Evolutionary conservation across 2,113 vertebrate genomes (phyloP).

Genomic region (Gobius niger): DNA sequence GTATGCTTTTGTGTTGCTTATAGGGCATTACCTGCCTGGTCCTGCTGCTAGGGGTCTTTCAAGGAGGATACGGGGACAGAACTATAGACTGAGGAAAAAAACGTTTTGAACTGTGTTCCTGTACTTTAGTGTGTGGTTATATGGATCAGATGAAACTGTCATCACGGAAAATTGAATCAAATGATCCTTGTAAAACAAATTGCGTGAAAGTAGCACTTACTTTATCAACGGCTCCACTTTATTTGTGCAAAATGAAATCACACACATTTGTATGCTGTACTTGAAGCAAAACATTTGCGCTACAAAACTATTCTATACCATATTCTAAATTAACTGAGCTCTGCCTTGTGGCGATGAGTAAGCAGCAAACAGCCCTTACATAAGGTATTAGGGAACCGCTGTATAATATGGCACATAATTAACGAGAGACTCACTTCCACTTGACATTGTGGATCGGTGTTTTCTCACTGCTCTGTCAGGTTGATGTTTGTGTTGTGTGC

Average conservation of each 20-base stretch:
- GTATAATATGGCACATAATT: not conserved
- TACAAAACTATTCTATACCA: too few relatives aligned
- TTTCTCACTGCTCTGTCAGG: not conserved
- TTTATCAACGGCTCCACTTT: too few relatives aligned
- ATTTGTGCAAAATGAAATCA: too few relatives aligned
- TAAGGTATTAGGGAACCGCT: too few relatives aligned
- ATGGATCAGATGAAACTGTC: not conserved
- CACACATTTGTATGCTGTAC: too few relatives aligned
- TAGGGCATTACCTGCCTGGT: not conserved
- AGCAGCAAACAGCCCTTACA: too few relatives aligned
- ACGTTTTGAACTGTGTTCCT: not conserved
- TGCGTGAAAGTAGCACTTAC: not conserved
- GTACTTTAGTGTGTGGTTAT: not conserved
- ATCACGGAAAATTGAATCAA: not conserved
- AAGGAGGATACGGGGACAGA: conserved; percentile 1
- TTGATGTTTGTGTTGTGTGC: not conserved
- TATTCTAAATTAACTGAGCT: too few relatives aligned
- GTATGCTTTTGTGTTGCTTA: conserved; percentile 14
- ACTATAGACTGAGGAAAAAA: not conserved
- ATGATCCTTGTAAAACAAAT: not conserved
- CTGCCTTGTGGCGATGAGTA: too few relatives aligned
- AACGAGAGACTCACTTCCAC: not conserved
- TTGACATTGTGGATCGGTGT: not conserved
- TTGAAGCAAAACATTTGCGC: too few relatives aligned
- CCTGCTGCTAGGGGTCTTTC: conserved; percentile 9